These are phyloP conservation scores for Paguma larvata DNA, from an alignment of 2,797 vertebrate species.

Conservation along the genomic window DNA sequence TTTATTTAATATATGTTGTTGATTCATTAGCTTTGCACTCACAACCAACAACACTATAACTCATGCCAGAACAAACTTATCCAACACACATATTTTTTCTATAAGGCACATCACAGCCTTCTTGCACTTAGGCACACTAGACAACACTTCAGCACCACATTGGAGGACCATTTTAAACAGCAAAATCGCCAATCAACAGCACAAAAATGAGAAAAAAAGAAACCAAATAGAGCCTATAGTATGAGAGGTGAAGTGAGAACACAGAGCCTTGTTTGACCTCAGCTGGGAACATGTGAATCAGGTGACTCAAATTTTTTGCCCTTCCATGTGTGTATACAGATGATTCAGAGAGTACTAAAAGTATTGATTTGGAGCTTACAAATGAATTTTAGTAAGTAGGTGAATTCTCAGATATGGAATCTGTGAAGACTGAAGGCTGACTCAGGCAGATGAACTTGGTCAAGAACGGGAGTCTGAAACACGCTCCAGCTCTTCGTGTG, in stretches of 20 bases:
- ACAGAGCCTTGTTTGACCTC: background rate
- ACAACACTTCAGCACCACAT: background rate
- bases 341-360: background rate
- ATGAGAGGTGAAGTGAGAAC: background rate
- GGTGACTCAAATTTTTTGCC: background rate
- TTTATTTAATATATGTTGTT: background rate
- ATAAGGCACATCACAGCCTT: background rate
- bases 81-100: background rate
- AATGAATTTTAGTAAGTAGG: conserved; percentile 2
- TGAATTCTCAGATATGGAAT: background rate
- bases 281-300: background rate
- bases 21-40: background rate
- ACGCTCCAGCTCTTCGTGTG: background rate
- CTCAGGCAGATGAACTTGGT: conserved; percentile 17
- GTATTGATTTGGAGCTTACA: background rate
- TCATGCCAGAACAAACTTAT: background rate
- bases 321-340: background rate
- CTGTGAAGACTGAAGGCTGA: background rate
- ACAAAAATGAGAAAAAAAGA: background rate
- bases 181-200: background rate
- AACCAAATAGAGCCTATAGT: background rate
- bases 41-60: background rate
- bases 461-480: background rate
- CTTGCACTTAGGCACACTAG: background rate
- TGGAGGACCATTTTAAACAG: background rate